phyloP scores from a whole-genome alignment of 2,797 vertebrate genomes.

The Dallia pectoralis region DNA sequence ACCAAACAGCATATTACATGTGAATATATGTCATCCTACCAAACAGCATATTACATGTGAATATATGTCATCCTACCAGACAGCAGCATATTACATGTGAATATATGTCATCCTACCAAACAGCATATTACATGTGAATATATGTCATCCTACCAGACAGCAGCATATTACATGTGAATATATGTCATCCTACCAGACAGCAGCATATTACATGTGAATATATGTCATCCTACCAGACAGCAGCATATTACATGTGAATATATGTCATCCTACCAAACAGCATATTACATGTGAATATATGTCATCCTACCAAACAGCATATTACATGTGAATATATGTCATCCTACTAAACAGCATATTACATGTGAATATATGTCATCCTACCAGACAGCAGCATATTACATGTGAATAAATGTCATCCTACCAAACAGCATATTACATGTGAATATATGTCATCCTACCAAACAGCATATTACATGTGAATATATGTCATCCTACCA shows the following conservation, averaged over 20 bases:
- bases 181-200: slow-evolving; percentile 82
- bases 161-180: not conserved
- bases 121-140: too few species aligned
- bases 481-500: slow-evolving; percentile 74
- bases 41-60: too few species aligned
- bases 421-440: slow-evolving; percentile 91
- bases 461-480: not conserved
- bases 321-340: slow-evolving; percentile 10
- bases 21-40: slow-evolving; percentile 73
- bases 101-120: slow-evolving; percentile 80
- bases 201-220: too few species aligned
- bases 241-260: not conserved
- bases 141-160: too few species aligned
- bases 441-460: too few species aligned
- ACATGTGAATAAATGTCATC: slow-evolving; percentile 61
- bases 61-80: too few species aligned
- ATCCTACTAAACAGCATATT: slow-evolving; percentile 93
- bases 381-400: too few species aligned
- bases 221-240: too few species aligned
- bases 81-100: not conserved
- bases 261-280: slow-evolving; percentile 82
- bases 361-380: too few species aligned
- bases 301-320: too few species aligned
- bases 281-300: too few species aligned
- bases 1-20: not conserved